Evolutionary conservation across 2,888 invertebrate species (phyloP).

Genomic region (Drosophila atripex): DNA sequence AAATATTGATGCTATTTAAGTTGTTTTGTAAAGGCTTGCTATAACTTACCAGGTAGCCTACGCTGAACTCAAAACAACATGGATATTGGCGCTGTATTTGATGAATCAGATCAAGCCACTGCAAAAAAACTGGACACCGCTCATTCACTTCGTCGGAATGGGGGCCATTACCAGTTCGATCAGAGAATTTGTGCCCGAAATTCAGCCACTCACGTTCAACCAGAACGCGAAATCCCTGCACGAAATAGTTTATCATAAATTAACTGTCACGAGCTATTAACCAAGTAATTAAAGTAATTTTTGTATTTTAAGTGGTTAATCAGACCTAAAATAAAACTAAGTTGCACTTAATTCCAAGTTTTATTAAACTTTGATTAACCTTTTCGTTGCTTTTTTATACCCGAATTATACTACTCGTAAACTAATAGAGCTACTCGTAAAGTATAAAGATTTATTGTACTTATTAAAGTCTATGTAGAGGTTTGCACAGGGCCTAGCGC

Average conservation of each 20-base stretch:
- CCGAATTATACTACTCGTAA: no score
- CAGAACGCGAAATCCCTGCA: slow-evolving; percentile 94
- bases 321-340: no score
- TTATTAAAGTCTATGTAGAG: no score
- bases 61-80: slow-evolving; percentile 97
- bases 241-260: neutral
- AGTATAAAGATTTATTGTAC: no score
- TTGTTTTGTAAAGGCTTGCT: neutral
- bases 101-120: slow-evolving; percentile 98
- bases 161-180: slow-evolving; percentile 94
- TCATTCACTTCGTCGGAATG: slow-evolving; percentile 96
- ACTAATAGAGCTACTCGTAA: no score
- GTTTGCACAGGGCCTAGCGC: no score
- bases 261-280: no score
- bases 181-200: slow-evolving; percentile 99
- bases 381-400: no score
- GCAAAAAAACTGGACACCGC: slow-evolving; percentile 97
- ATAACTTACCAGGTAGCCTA: slow-evolving; percentile 91
- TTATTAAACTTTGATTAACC: no score
- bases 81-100: slow-evolving; percentile 95
- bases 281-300: no score
- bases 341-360: no score
- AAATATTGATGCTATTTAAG: neutral
- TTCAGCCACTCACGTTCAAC: slow-evolving; percentile 98
- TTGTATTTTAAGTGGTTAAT: no score